Base-by-base conservation (phyloP, 23 tunicate genomes). In the Corella eumyota region DNA sequence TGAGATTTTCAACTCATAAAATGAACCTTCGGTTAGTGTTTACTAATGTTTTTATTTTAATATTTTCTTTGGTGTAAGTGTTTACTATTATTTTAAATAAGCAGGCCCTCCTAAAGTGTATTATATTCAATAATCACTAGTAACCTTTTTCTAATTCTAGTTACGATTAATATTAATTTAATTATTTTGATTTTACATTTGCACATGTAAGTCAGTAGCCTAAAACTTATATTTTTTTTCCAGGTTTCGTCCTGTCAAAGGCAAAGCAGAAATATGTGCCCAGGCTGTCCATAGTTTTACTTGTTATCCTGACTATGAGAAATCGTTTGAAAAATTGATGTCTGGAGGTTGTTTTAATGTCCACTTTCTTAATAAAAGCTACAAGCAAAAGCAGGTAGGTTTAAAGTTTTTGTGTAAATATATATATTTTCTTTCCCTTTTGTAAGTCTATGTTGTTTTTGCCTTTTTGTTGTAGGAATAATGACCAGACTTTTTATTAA, bases 1-100 rank as follows among this genome's bases (percentile, higher is more conserved):
- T 86, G 2, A 70, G 79, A 35, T 77, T 77, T 60, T 48, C 66
- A 3, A 71, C 86, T 23, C 95, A 86, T 34, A 86, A 86, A 65
- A 86, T 86, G 95, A 86, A 86, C 56, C 65, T 70, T 30, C 58
- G 75, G 85, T 80, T 49, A 51, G 22, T 0, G 25, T 11, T 22
- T 24, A 50, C 0, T 51, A 22, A 22, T 55, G 5, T 38, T 19
- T 30, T 40, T 40, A 25, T 60, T 11, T 53, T 20, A 53, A 23
- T 11, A 11, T 7, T 53, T 53, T 53, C 7, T 13, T 53, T 53
- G 59, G 9, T 53, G 26, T 11, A 53, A n/a, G 20, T 53, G 20
- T 13, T n/a, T 11, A 53, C 24, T 7, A n/a, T n/a, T 53, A 53
- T 22, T n/a, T 53, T 53, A 23, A 23, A 11, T 11, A 23, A n/a